Evolutionary conservation across 2,113 vertebrate genomes (phyloP).

Genomic region (Dipodomys ordii): DNA sequence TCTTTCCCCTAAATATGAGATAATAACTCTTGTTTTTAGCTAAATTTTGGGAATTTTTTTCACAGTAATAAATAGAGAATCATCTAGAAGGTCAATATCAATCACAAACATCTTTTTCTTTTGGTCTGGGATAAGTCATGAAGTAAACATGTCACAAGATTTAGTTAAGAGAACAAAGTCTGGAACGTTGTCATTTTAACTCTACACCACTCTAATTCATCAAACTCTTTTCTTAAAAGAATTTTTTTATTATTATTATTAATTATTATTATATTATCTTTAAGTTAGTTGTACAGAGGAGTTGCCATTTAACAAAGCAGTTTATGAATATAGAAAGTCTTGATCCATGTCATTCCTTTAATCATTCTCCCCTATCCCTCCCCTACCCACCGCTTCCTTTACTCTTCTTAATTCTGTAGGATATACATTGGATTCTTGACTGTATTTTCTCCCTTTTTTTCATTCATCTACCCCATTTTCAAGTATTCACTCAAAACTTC

Average conservation of each 20-base stretch:
- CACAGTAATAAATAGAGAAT: neutral
- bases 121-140: neutral
- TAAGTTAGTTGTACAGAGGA: no score
- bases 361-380: no score
- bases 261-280: no score
- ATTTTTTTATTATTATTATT: no score
- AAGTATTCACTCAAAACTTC: slow-evolving; percentile 7
- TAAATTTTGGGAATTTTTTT: neutral
- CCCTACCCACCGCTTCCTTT: no score
- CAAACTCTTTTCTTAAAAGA: neutral
- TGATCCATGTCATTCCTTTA: no score
- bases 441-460: no score
- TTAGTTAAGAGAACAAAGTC: neutral
- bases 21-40: neutral
- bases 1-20: neutral
- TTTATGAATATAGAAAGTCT: no score
- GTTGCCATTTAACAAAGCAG: no score
- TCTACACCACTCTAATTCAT: neutral
- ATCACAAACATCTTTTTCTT: neutral
- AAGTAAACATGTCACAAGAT: neutral
- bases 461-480: no score
- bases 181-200: neutral
- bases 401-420: no score
- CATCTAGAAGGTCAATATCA: neutral
- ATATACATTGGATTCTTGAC: no score